Conservation (phyloP, 2,888 invertebrate species). For the Drosophila mettleri region DNA sequence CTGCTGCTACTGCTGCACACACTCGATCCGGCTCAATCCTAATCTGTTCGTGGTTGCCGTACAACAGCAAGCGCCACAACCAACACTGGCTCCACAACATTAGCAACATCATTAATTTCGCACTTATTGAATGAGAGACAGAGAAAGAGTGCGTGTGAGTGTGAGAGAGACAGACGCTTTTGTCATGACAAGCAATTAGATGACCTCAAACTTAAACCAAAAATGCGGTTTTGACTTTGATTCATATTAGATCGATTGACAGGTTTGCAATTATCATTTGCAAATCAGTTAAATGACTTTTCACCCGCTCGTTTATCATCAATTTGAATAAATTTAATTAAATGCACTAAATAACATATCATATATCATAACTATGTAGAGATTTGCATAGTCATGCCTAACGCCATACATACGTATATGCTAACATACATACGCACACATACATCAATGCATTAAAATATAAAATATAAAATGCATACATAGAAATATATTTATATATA, state of each 20-base stretch:
- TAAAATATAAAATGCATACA: no score
- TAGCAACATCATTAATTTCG: conserved; percentile 20
- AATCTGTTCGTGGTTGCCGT: background rate
- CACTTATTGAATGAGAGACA: conserved; percentile 27
- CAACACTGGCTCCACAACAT: background rate
- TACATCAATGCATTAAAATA: no score
- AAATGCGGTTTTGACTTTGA: background rate
- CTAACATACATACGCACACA: no score
- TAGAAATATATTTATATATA: no score
- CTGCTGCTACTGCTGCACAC: background rate
- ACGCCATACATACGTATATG: no score
- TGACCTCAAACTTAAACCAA: background rate
- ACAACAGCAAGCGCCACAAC: background rate
- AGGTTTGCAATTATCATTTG: background rate
- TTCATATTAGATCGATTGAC: background rate
- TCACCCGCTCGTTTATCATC: background rate
- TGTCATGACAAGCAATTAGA: conserved; percentile 3
- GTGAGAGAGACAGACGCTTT: conserved; percentile 17
- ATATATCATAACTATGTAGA: no score
- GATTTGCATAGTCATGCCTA: no score
- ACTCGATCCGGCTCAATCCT: background rate
- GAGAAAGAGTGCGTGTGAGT: background rate
- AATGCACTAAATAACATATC: no score
- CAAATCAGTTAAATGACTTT: background rate
- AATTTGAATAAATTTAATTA: background rate